Evolutionary conservation across 2,113 vertebrate species (phyloP).

Genomic region (Gadus macrocephalus): DNA sequence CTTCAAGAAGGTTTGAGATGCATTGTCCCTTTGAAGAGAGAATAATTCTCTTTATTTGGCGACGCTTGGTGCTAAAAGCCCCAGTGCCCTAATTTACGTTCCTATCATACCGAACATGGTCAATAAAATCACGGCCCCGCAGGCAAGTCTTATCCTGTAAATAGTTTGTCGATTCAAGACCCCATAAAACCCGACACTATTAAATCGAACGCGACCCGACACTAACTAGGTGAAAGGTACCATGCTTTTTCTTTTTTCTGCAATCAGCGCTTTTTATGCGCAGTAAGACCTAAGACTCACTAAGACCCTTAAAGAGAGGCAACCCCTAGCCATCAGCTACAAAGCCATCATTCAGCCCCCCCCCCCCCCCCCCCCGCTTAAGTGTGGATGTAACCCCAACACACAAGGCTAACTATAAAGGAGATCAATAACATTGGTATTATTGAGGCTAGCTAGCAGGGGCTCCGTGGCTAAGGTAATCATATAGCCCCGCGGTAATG

Average conservation of each 20-base stretch:
- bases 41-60: too few relatives aligned
- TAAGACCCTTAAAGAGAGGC: constrained; percentile 14
- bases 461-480: too few relatives aligned
- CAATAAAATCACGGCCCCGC: not conserved
- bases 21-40: too few relatives aligned
- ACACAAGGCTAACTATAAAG: constrained; percentile 30
- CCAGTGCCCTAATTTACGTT: not conserved
- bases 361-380: constrained; percentile 6
- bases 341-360: constrained; percentile 45
- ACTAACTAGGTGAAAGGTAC: constrained; percentile 40
- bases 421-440: not conserved
- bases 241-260: constrained; percentile 6
- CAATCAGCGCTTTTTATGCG: constrained; percentile 30
- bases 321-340: constrained; percentile 15
- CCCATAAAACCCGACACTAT: constrained; percentile 46
- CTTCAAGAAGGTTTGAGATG: too few relatives aligned
- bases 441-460: too few relatives aligned
- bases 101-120: constrained; percentile 3
- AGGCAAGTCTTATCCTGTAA: constrained; percentile 27
- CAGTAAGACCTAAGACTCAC: constrained; percentile 1
- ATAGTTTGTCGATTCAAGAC: constrained; percentile 29
- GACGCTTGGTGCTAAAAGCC: too few relatives aligned
- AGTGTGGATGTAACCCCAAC: constrained; percentile 34
- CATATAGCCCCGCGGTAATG: too few relatives aligned
- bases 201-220: constrained; percentile 52